Conservation (phyloP, 2,113 vertebrate genomes). For the Corvus hawaiiensis region DNA sequence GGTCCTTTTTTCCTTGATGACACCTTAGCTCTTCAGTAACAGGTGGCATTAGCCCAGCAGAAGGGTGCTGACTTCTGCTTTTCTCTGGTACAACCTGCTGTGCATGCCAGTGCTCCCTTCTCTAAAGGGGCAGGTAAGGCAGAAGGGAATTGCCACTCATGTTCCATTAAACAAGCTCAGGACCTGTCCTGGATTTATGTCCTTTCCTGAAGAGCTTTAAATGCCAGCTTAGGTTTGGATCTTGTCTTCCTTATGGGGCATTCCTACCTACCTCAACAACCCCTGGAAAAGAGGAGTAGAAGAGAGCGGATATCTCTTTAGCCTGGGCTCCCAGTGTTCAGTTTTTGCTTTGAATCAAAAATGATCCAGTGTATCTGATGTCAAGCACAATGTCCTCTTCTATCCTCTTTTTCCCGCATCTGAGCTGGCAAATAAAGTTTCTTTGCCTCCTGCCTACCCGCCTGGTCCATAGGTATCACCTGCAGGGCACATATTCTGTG, state of each 20-base stretch:
- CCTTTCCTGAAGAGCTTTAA: background rate
- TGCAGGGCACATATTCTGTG: background rate
- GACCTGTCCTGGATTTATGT: background rate
- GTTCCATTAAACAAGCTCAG: background rate
- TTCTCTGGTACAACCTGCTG: background rate
- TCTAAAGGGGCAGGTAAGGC: background rate
- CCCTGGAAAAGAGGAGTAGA: background rate
- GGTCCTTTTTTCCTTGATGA: background rate
- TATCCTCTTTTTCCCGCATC: background rate
- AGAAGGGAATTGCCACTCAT: background rate
- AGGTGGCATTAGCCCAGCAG: background rate
- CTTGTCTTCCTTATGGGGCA: background rate
- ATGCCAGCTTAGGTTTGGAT: background rate
- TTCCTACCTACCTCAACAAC: background rate
- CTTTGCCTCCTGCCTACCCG: background rate
- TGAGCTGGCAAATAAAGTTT: background rate
- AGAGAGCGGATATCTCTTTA: background rate
- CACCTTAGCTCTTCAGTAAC: background rate
- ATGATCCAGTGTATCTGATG: rapidly evolving
- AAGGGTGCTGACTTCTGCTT: background rate
- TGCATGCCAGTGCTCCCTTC: background rate
- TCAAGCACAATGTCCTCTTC: background rate
- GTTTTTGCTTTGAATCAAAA: background rate
- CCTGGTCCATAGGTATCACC: background rate
- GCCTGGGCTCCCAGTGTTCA: background rate